Base-by-base conservation (phyloP, 1,140 invertebrate genomes). In the Tetramorium simillimum region DNA sequence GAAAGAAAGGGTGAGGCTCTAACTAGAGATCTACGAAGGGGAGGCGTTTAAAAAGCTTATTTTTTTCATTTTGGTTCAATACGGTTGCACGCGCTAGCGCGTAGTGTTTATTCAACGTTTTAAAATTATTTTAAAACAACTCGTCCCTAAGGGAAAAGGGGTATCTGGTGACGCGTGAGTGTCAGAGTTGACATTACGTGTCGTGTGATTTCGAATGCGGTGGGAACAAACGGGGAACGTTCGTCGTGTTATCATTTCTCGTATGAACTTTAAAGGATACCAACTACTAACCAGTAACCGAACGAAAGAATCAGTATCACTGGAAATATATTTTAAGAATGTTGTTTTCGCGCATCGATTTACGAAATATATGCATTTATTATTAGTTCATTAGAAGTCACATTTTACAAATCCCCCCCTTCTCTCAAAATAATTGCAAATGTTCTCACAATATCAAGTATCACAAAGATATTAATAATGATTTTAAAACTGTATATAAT, bases 81-180 rank as follows among this genome's bases (percentile, higher is more conserved):
- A 89, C 82, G 86, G 87, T 89, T 77, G 60, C 67, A 85, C 84
- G 85, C 80, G 85, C 58, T n/a, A 10, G 9, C 81, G 14, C 70
- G 40, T 86, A 91, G 77, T 93, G 88, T 93, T 93, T 92, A 86
- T 76, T 75, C 76, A 86, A 86, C 51, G 72, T 92, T 93, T 92
- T 91, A 91, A 91, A 92, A 84, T 92, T 89, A 89, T 92, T 93
- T 92, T 89, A 93, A 93, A 93, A 92, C 90, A 92, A 88, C 80
- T 87, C 56, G 46, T 81, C 62, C 43, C 33, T 43, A 24, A 18
- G 65, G 46, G 62, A 51, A 56, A 43, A 70, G 78, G 81, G 33
- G 46, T 81, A 81, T 56, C 70, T 43, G 18, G 28, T 37, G 33
- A 58, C 18, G 18, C 43, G 18, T 53, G 75, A 51, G 46, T 86